Evolutionary conservation across 2,113 vertebrate species (phyloP).

Genomic region (Potamarius usumacintae): DNA sequence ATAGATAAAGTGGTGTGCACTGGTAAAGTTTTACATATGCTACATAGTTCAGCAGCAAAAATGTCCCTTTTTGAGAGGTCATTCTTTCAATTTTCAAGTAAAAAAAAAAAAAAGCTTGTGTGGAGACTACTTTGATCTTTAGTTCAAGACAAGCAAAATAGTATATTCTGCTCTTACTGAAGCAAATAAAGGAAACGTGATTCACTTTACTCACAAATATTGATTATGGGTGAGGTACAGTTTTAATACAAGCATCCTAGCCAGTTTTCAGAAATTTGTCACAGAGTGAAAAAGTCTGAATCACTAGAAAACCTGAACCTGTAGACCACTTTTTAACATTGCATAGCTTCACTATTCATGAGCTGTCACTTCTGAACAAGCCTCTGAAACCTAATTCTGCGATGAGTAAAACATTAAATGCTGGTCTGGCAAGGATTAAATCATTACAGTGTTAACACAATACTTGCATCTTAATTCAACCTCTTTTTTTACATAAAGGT

Average conservation of each 20-base stretch:
- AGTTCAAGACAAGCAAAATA: conserved; percentile 27
- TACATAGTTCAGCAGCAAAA: conserved; percentile 2
- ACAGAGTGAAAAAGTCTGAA: background rate
- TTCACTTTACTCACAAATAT: conserved; percentile 19
- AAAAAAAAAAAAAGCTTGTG: background rate
- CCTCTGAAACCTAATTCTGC: background rate
- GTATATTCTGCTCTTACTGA: background rate
- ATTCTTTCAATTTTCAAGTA: conserved; percentile 5
- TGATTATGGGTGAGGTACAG: conserved; percentile 6
- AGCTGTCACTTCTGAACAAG: background rate
- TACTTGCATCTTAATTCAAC: conserved; percentile 41
- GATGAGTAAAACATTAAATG: background rate
- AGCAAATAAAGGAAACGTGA: background rate
- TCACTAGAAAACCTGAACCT: background rate
- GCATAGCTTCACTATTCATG: conserved; percentile 1
- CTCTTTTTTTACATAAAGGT: conserved; percentile 32
- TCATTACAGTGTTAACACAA: background rate
- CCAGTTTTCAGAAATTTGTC: background rate
- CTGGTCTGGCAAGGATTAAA: background rate
- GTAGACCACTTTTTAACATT: background rate
- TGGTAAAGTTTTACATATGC: background rate
- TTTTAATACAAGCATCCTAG: conserved; percentile 12
- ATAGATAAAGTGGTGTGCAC: background rate
- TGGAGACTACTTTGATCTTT: conserved; percentile 6
- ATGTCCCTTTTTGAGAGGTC: background rate